Evolutionary conservation across 2,888 invertebrate species (phyloP), one percentile per base, ranked within the genome.

Genomic region (Fragum sueziense): DNA sequence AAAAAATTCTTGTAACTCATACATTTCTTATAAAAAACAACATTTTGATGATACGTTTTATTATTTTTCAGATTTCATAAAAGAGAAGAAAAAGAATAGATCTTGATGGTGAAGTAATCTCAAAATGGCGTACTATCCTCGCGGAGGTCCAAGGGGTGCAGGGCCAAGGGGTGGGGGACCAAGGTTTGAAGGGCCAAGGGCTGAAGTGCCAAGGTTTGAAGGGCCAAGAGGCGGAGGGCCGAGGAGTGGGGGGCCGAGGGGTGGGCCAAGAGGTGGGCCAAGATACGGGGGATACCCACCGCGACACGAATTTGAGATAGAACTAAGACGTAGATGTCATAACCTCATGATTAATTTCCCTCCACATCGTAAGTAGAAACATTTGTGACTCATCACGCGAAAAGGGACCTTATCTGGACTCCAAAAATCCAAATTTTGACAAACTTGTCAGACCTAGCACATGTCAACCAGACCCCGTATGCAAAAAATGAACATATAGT

Each of bases 301-400:
- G 31, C 9, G 6, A 4, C 29, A 61, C 33, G 25, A 29, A 9
- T 61, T 61, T 61, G 31, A 61, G 31, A 31, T 29, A 31, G 31
- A 61, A 20, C 29, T 27, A 2, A 7, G 6, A 31, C n/a, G 14
- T 27, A 61, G 7, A 61, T 61, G 61, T 61, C 27, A 31, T n/a
- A 33, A n/a, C 3, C 29, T 61, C 20, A 33, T 29, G 31, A 27
- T 61, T 4, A 14, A 29, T 27, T 68, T 27, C 20, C 68, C 68
- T 7, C 68, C 51, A 47, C 27, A 68, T 68, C 41, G 47, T 51
- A 51, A 68, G 68, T 68, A 27, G 3, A 6, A 31, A 41, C 41
- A 41, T 11, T 41, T 9, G 11, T 41, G n/a, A n/a, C n/a, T n/a
- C n/a, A n/a, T n/a, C n/a, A n/a, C n/a, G n/a, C n/a, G n/a, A n/a